Evolutionary conservation across 2,888 invertebrate species (phyloP).

Genomic region (Eristalinus sepulchralis): DNA sequence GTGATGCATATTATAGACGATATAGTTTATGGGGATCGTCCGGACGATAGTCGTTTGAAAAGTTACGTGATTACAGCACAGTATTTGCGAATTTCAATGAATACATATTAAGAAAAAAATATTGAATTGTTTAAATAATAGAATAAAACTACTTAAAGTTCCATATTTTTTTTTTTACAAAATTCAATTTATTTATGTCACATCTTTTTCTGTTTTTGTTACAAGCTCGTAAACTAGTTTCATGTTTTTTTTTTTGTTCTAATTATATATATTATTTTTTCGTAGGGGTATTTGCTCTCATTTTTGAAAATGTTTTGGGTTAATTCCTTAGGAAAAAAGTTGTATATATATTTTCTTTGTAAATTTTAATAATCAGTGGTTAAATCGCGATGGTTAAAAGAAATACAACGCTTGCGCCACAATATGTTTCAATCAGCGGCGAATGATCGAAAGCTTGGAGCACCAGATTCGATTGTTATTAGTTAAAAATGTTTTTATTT

Average conservation of each 20-base stretch:
- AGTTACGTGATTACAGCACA: no score
- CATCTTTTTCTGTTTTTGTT: slow-evolving; percentile 36
- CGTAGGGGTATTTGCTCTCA: slow-evolving; percentile 28
- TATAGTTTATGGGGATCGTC: no score
- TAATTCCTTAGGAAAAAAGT: slow-evolving; percentile 67
- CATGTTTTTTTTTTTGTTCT: slow-evolving; percentile 6
- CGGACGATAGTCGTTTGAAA: no score
- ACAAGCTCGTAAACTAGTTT: slow-evolving; percentile 62
- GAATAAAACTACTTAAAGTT: not conserved
- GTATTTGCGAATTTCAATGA: no score
- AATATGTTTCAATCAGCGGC: slow-evolving; percentile 61
- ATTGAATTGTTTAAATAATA: no score
- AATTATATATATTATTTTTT: slow-evolving; percentile 5
- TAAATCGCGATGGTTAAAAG: slow-evolving; percentile 60
- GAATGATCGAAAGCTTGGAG: slow-evolving; percentile 69
- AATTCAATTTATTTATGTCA: slow-evolving; percentile 60
- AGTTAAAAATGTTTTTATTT: slow-evolving; percentile 36
- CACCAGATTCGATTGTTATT: slow-evolving; percentile 67
- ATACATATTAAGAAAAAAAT: no score
- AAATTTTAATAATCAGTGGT: slow-evolving; percentile 49
- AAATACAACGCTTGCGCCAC: slow-evolving; percentile 61
- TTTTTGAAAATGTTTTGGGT: slow-evolving; percentile 37
- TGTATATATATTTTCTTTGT: slow-evolving; percentile 45
- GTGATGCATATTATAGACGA: no score
- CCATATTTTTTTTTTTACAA: slow-evolving; percentile 50